These are phyloP conservation scores for Sinotaia quadrata DNA, from an alignment of 2,888 invertebrate genomes.

Conservation along the genomic window DNA sequence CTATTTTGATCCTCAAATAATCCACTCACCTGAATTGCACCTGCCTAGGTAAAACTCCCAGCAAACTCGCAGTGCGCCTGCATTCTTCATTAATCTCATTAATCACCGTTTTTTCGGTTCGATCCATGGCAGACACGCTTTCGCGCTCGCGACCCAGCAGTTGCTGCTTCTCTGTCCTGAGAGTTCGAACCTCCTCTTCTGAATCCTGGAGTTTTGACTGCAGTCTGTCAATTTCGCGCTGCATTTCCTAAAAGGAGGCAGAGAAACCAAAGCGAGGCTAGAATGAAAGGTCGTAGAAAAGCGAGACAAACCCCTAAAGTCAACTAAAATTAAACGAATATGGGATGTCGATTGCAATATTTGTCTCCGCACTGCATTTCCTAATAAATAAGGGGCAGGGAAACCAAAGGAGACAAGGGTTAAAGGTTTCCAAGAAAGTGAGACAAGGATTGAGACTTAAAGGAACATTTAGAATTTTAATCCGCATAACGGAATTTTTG, in stretches of 20 bases:
- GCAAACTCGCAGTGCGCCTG: constrained; percentile 55
- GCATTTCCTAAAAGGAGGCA: constrained; percentile 53
- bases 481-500: too few relatives aligned
- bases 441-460: too few relatives aligned
- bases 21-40: constrained; percentile 60
- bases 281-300: neutral
- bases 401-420: neutral
- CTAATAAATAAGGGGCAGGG: neutral
- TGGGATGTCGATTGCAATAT: too few relatives aligned
- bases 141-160: constrained; percentile 53
- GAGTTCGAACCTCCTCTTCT: constrained; percentile 57
- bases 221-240: constrained; percentile 55
- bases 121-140: constrained; percentile 44
- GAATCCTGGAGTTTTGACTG: constrained; percentile 53
- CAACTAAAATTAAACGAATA: too few relatives aligned
- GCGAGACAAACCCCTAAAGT: neutral
- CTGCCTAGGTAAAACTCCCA: constrained; percentile 61
- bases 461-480: too few relatives aligned
- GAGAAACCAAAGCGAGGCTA: neutral
- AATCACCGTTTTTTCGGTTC: constrained; percentile 59
- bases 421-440: neutral
- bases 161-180: constrained; percentile 52
- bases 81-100: constrained; percentile 69
- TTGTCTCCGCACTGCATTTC: too few relatives aligned
- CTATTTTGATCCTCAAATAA: too few relatives aligned